These are phyloP conservation scores for Rhodeus uyekii DNA, from an alignment of 2,797 vertebrate species.

Conservation along the genomic window DNA sequence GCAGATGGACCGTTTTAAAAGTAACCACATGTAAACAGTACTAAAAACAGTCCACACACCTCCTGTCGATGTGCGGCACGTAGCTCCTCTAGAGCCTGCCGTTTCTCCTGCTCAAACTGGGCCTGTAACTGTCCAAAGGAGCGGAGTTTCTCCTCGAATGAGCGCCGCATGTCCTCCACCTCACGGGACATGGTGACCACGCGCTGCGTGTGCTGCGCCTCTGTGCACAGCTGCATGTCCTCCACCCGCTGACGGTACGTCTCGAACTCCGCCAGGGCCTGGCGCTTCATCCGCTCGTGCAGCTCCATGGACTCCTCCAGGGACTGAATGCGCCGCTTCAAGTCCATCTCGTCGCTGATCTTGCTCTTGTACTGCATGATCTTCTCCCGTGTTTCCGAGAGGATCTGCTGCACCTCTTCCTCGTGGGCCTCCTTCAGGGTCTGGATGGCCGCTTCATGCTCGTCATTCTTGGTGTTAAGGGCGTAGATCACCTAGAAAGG, in stretches of 20 bases:
- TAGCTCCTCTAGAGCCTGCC: slow-evolving; percentile 86
- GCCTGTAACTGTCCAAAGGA: slow-evolving; percentile 88
- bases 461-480: slow-evolving; percentile 97
- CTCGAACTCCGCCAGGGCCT: slow-evolving; percentile 94
- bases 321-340: slow-evolving; percentile 91
- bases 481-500: slow-evolving; percentile 93
- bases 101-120: slow-evolving; percentile 95
- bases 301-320: slow-evolving; percentile 96
- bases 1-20: background rate
- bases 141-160: slow-evolving; percentile 91
- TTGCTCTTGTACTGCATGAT: slow-evolving; percentile 92
- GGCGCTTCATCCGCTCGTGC: slow-evolving; percentile 93
- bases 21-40: background rate
- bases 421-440: slow-evolving; percentile 96
- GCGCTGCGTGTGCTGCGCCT: slow-evolving; percentile 94
- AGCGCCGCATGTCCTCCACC: slow-evolving; percentile 95
- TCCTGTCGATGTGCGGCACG: slow-evolving; percentile 86
- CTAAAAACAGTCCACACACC: slow-evolving; percentile 17
- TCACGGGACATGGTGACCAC: slow-evolving; percentile 96
- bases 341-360: slow-evolving; percentile 93
- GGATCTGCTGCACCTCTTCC: slow-evolving; percentile 97
- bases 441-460: slow-evolving; percentile 94
- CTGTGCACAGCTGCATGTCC: slow-evolving; percentile 95
- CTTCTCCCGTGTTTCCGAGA: slow-evolving; percentile 96
- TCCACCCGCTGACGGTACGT: slow-evolving; percentile 94